Base-by-base conservation (phyloP, 1,140 invertebrate species). In the Drosophila fuyamai region DNA sequence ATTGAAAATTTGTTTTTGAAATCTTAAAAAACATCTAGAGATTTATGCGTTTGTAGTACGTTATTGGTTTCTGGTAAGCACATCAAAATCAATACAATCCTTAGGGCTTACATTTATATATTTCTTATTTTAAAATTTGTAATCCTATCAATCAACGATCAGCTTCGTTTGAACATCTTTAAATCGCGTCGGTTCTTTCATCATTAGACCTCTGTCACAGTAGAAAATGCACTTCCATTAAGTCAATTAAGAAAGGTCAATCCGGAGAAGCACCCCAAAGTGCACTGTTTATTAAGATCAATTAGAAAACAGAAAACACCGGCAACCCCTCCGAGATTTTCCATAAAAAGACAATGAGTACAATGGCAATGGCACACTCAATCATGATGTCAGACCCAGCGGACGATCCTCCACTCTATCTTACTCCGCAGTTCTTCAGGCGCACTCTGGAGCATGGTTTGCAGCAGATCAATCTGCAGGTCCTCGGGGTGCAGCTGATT, bases 341-440 rank as follows among this genome's bases (percentile, higher is more conserved):
- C n/a, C 48, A 79, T 86, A 88, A 83, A 86, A 82, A 66, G 44
- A 36, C 7, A 32, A 23, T 23, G 2, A 9, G 13, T 16, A 40
- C 23, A 13, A 23, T 27, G 32, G 58, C 51, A 50, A 41, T 61
- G 48, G 51, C 70, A 82, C 35, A 54, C 18, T 9, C 32, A 61
- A 40, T 41, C 29, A 68, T n/a, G 62, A 86, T 86, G 83, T 88
- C 83, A 59, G 56, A 41, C 46, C 10, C 61, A 44, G 38, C 66
- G 62, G 76, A 73, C 32, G 35, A 76, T n/a, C 48, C 77, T 48
- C 84, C 84, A 36, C 62, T 89, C 0, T 84, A 89, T 29, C 29
- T 89, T 10, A 89, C 84, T 16, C 54, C 74, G 10, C 71, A 86
- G 53, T 91, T 91, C 51, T 90, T 91, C 4, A 76, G 65, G 16